Conservation (phyloP, 2,797 vertebrate species). For the Acanthiza pusilla region DNA sequence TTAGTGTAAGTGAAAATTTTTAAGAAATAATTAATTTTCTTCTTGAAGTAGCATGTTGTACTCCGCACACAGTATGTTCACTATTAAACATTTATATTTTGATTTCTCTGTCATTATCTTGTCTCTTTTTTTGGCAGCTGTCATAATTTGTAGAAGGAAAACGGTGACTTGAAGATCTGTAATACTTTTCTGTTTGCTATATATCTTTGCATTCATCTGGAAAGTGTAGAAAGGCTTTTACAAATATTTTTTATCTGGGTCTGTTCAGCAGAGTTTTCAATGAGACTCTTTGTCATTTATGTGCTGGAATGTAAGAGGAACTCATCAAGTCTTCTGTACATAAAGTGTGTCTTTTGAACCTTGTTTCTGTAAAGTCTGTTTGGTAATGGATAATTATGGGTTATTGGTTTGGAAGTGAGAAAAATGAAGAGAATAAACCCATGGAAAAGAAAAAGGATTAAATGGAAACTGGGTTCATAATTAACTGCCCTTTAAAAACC, state of each 20-base stretch:
- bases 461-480: neutral
- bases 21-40: neutral
- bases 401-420: neutral
- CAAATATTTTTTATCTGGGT: neutral
- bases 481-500: neutral
- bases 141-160: neutral
- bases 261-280: neutral
- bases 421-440: neutral
- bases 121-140: neutral
- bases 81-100: neutral
- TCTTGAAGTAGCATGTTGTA: neutral
- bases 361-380: neutral
- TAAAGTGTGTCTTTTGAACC: neutral
- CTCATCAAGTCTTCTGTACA: neutral
- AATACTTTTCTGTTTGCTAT: neutral
- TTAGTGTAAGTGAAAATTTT: neutral
- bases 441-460: neutral
- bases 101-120: neutral
- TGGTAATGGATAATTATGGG: neutral
- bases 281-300: neutral
- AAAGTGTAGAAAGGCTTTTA: neutral
- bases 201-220: neutral
- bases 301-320: neutral
- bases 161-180: neutral
- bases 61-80: neutral